phyloP scores from a whole-genome alignment of 2,113 vertebrate species.

The Rutilus rutilus region DNA sequence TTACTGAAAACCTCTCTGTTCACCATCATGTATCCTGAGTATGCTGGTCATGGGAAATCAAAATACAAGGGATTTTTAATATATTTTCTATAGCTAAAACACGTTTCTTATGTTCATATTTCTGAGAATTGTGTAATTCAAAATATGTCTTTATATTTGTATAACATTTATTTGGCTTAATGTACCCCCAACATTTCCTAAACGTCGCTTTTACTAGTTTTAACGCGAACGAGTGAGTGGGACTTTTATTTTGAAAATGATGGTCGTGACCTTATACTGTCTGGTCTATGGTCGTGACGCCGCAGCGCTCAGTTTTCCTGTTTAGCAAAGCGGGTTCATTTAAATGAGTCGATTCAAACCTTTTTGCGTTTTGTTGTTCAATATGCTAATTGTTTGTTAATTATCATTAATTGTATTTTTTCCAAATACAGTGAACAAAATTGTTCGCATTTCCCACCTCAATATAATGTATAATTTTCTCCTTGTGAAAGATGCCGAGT shows the following conservation, averaged over 20 bases:
- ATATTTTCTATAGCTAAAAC: too few relatives aligned
- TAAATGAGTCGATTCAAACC: neutral
- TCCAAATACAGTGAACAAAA: neutral
- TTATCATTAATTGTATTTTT: neutral
- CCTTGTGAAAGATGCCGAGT: neutral
- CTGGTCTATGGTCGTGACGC: neutral
- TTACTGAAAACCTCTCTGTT: neutral
- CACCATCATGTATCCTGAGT: neutral
- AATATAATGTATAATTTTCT: too few relatives aligned
- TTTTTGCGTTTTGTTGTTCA: neutral
- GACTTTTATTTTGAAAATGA: constrained; percentile 34
- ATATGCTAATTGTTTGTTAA: neutral
- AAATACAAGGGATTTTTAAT: neutral
- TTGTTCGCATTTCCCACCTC: too few relatives aligned
- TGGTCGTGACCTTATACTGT: neutral
- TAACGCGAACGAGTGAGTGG: too few relatives aligned
- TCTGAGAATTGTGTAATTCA: too few relatives aligned
- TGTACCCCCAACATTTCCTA: neutral
- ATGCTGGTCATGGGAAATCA: neutral
- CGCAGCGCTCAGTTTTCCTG: neutral
- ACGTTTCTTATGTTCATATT: too few relatives aligned
- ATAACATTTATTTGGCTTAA: too few relatives aligned
- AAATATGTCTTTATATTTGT: too few relatives aligned
- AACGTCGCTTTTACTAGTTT: neutral
- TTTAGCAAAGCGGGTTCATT: neutral